Evolutionary conservation across 2,113 vertebrate species (phyloP).

Genomic region (Halcyon senegalensis): DNA sequence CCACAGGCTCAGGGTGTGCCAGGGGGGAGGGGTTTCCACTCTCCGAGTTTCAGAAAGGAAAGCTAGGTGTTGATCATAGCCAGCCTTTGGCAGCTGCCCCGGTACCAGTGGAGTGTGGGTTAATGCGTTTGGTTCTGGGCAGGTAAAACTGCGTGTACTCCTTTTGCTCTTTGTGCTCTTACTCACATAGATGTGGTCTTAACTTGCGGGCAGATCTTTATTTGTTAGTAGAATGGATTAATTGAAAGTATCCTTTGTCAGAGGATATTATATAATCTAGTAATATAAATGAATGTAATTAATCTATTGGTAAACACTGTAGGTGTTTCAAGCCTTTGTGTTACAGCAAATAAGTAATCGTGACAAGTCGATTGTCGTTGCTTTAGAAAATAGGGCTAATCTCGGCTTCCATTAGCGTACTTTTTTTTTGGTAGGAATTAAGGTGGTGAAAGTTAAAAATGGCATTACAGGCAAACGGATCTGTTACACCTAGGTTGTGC

Average conservation of each 20-base stretch:
- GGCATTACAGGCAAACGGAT: neutral
- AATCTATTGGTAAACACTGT: neutral
- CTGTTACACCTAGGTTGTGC: neutral
- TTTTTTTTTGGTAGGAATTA: neutral
- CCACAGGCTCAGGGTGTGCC: neutral
- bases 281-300: neutral
- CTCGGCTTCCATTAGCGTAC: neutral
- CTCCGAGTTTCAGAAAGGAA: neutral
- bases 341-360: neutral
- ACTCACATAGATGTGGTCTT: neutral
- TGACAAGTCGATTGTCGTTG: neutral
- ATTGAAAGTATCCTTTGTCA: neutral
- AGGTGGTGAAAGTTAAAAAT: neutral
- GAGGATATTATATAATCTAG: neutral
- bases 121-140: neutral
- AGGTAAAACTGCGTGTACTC: neutral
- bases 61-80: neutral
- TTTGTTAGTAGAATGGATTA: neutral
- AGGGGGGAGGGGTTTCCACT: neutral
- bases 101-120: neutral
- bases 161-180: neutral
- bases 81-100: neutral
- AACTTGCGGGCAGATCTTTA: neutral
- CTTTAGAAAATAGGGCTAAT: neutral
- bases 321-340: neutral